Conservation (phyloP, 2,797 vertebrate species). For the Uromys caudimaculatus region DNA sequence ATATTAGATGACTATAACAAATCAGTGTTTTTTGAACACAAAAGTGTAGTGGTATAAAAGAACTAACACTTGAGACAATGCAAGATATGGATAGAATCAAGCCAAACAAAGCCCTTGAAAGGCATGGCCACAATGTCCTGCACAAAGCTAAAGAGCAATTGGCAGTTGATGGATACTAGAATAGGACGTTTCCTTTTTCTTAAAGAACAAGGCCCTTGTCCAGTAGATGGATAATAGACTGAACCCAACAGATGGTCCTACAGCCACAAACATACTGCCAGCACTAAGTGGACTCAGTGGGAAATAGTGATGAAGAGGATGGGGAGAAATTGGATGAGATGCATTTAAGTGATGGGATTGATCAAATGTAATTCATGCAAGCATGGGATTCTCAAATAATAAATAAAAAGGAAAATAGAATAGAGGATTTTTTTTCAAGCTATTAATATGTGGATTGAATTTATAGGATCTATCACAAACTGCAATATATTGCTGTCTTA, state of each 20-base stretch:
- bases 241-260: too few relatives aligned
- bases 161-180: not conserved
- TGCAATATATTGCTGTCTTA: not conserved
- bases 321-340: not conserved
- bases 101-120: not conserved
- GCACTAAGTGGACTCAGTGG: not conserved
- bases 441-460: not conserved
- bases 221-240: not conserved
- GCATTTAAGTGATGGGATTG: not conserved
- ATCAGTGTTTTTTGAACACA: not conserved
- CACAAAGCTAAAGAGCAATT: not conserved
- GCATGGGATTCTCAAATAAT: not conserved
- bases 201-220: not conserved
- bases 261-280: not conserved
- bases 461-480: not conserved
- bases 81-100: not conserved
- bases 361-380: not conserved
- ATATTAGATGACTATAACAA: not conserved
- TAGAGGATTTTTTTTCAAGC: not conserved
- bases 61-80: not conserved
- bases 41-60: not conserved
- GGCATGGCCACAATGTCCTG: not conserved
- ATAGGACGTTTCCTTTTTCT: not conserved
- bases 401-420: not conserved
- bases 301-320: not conserved